A percentile compares a stretch with the other conserved stretches of the same genome.
phyloP scores from a whole-genome alignment of 2,797 vertebrate species.

The Mustela erminea region DNA sequence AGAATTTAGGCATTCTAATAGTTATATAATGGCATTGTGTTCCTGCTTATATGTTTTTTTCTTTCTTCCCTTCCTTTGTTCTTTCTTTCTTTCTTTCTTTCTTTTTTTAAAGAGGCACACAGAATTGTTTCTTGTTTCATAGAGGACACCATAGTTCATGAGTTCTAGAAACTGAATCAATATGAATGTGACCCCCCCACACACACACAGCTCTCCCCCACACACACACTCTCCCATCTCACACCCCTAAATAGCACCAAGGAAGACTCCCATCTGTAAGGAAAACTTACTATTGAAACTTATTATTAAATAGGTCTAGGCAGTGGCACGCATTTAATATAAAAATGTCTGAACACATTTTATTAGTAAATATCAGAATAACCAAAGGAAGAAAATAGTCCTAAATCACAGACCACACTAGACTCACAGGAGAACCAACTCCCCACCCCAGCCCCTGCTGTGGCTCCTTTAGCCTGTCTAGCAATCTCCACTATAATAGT shows the following conservation, averaged over 20 bases:
- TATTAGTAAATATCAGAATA: conserved; percentile 7
- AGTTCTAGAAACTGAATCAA: neutral
- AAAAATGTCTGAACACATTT: neutral
- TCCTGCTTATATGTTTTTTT: neutral
- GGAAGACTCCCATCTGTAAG: neutral
- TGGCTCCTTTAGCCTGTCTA: neutral
- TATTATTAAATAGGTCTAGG: neutral
- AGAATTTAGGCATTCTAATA: neutral
- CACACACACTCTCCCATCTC: neutral
- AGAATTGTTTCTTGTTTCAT: neutral
- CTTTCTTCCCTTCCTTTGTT: neutral
- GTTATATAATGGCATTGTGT: neutral
- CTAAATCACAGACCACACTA: neutral
- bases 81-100: neutral
- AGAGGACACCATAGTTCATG: neutral
- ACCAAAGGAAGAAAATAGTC: neutral
- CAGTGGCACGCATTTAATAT: neutral
- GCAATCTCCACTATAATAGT: neutral
- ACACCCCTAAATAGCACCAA: neutral
- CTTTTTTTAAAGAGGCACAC: neutral
- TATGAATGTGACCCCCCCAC: neutral
- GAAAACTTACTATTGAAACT: neutral
- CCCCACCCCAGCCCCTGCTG: neutral
- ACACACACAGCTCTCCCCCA: neutral
- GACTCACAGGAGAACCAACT: neutral